phyloP scores from a whole-genome alignment of 2,888 invertebrate genomes.

The Idaea biselata region DNA sequence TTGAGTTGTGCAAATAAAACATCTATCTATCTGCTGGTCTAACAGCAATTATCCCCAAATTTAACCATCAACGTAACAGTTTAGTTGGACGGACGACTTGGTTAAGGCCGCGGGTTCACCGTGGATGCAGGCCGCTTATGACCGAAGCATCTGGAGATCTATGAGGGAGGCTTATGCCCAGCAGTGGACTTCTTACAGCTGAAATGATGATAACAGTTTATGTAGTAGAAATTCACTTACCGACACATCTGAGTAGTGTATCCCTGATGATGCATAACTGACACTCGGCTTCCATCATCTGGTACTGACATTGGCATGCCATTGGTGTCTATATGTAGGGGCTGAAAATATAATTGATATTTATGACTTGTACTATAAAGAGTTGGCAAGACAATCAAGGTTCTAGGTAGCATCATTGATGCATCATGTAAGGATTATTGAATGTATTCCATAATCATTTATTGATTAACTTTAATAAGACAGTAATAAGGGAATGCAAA shows the following conservation, averaged over 20 bases:
- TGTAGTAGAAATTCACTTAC: conserved; percentile 33
- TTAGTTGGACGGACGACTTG: too few species aligned
- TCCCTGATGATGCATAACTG: conserved; percentile 66
- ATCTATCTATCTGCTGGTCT: too few species aligned
- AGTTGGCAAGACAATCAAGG: not conserved
- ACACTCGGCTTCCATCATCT: conserved; percentile 63
- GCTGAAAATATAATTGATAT: conserved; percentile 37
- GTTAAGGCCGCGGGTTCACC: too few species aligned
- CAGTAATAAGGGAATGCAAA: not conserved
- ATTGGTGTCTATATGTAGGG: conserved; percentile 64
- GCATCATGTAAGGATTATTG: not conserved
- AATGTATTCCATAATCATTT: too few species aligned
- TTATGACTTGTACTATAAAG: too few species aligned
- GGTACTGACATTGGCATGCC: conserved; percentile 61
- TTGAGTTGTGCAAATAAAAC: too few species aligned
- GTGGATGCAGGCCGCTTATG: too few species aligned
- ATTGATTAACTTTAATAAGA: not conserved
- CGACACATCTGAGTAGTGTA: conserved; percentile 69
- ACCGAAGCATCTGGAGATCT: too few species aligned
- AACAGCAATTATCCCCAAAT: too few species aligned
- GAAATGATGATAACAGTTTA: not conserved
- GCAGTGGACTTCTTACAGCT: too few species aligned
- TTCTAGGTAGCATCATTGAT: not conserved
- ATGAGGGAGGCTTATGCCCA: too few species aligned
- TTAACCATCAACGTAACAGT: too few species aligned